Conservation (phyloP, 1,140 invertebrate genomes). For the Apis cerana region DNA sequence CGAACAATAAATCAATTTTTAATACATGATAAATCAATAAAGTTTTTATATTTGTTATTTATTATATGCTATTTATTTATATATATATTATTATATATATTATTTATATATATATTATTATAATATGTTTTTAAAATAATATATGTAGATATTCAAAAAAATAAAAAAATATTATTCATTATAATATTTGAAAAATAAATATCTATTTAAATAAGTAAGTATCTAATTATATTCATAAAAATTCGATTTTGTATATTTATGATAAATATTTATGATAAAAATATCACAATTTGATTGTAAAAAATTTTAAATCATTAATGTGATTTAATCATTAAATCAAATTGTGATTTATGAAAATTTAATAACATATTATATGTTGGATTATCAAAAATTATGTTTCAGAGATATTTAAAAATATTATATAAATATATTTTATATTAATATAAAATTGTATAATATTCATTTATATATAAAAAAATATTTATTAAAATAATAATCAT, state of each 20-base stretch:
- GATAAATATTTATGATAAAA: not conserved
- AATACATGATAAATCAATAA: no score
- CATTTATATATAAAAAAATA: not conserved
- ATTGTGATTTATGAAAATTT: not conserved
- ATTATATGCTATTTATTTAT: no score
- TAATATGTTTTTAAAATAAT: no score
- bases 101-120: no score
- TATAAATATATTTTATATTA: not conserved
- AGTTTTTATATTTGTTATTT: no score
- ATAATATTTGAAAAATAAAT: not conserved
- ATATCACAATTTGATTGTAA: not conserved
- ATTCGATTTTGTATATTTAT: no score
- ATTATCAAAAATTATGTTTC: conserved; percentile 6
- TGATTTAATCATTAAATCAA: no score
- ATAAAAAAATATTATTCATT: not conserved
- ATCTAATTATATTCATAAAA: no score
- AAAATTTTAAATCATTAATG: not conserved
- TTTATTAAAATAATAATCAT: no score
- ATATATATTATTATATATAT: no score
- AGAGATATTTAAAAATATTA: not conserved
- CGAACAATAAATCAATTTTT: no score
- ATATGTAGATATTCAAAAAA: no score
- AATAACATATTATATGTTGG: not conserved
- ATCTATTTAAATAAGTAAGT: not conserved
- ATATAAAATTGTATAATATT: conserved; percentile 5